phyloP scores from a whole-genome alignment of 2,113 vertebrate species.

The Oenanthe oenanthe region DNA sequence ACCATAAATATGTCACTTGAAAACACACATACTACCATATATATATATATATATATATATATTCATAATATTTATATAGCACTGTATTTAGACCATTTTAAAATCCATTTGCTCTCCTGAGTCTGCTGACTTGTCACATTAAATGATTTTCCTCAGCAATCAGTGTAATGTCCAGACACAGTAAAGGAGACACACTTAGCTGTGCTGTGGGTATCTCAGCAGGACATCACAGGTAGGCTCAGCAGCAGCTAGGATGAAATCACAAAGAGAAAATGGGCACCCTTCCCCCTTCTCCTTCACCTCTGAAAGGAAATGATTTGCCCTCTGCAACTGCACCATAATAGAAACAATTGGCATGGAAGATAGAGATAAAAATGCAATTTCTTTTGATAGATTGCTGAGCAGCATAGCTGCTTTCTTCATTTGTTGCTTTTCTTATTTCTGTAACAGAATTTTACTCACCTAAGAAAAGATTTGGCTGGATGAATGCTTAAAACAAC shows the following conservation, averaged over 20 bases:
- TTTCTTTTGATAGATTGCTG: slow-evolving; percentile 49
- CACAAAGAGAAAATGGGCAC: neutral
- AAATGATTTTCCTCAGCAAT: slow-evolving; percentile 41
- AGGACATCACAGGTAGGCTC: slow-evolving; percentile 15
- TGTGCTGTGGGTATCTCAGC: neutral
- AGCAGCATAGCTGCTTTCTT: neutral
- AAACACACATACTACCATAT: neutral
- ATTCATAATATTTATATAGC: slow-evolving; percentile 56
- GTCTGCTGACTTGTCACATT: neutral
- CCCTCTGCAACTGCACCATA: slow-evolving; percentile 37
- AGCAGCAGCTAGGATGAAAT: slow-evolving; percentile 2
- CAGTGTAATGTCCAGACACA: neutral
- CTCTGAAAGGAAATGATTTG: slow-evolving; percentile 42
- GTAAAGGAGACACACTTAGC: neutral
- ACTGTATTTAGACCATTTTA: slow-evolving; percentile 41
- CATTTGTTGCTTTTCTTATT: slow-evolving; percentile 18
- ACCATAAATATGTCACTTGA: slow-evolving; percentile 37
- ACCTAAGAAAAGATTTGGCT: slow-evolving; percentile 94
- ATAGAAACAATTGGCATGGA: slow-evolving; percentile 29
- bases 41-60: slow-evolving; percentile 18
- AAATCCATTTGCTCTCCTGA: slow-evolving; percentile 57
- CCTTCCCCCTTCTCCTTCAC: slow-evolving; percentile 38
- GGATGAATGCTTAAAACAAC: slow-evolving; percentile 88
- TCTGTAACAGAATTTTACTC: slow-evolving; percentile 24
- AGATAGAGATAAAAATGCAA: slow-evolving; percentile 50